Base-by-base conservation (phyloP, 2,113 vertebrate species). In the Pseudorasbora parva region DNA sequence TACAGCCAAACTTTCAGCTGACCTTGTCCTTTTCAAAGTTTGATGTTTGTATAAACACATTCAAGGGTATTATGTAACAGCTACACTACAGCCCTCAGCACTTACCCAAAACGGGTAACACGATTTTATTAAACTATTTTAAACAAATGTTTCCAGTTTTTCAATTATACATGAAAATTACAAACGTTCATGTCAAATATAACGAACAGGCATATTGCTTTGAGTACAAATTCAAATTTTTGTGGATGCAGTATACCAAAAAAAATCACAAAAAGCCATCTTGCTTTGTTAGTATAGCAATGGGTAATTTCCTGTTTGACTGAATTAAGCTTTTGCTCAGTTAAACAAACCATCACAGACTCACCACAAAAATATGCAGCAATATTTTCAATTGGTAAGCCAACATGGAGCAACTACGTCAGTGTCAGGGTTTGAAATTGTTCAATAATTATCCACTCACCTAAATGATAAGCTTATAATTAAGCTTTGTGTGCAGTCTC, bases 11-110 rank as follows among this genome's bases (percentile, higher is more conserved):
- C n/a, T 47, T 64, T 47, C 4, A 64, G 77, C 77, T 30, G 41
- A 79, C 77, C 77, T 64, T 78, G 57, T 47, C 4, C 8, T 79
- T 64, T 33, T 64, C 15, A 79, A 64, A 43, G 78, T 79, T 43
- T n/a, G 60, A 66, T 66, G 59, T 10, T 1, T 64, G 78, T 49
- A 8, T 49, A 33, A 66, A 66, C 59, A n/a, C 4, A 66, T 64
- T 79, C 77, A 66, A n/a, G 17, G 25, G 23, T 51, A 64, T 79
- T 56, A 66, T 64, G 75, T 66, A 64, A 66, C 59, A 2, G 43
- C 37, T 47, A 10, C 23, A 23, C n/a, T 10, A 19, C 14, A 45
- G 57, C 23, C 23, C 14, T 23, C n/a, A 51, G 45, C 21, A 37
- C 37, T 37, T 37, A 37, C 37, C 6, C 37, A 5, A 5, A 37